Evolutionary conservation across 37 sponge, comb jelly and placozoan species (phyloP), one percentile per base, ranked within the genome.

Genomic region (Haliclona indistincta): DNA sequence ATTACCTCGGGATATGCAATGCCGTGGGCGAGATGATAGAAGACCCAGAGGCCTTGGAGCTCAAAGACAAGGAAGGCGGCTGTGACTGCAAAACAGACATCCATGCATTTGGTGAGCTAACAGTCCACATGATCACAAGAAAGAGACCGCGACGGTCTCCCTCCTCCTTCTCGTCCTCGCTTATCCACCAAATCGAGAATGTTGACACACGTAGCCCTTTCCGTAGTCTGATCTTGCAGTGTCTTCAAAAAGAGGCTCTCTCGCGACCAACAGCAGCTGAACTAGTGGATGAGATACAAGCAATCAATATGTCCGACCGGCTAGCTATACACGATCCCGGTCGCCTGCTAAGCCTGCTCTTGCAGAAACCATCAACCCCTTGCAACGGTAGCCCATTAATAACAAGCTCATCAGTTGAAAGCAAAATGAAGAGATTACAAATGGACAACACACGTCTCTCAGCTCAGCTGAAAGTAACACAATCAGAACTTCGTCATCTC

Each of bases 211-310:
- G 25, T 20, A 20, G n/a, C n/a, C 7, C 25, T 8, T 26, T 58
- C n/a, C 22, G 60, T 25, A 26, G 60, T n/a, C 60, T 58, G 6
- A 58, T 58, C 60, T 25, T 58, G 60, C 60, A 58, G 60, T 58
- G 60, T 26, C n/a, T 58, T 6, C 60, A 58, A 26, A 58, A 58
- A 58, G 60, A 58, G 6, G 26, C 60, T 6, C 26, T 58, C n/a
- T 26, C n/a, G 7, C 60, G 60, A 20, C 60, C 60, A 20, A 58
- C 60, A 20, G 60, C 60, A 6, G 13, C 26, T 6, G 60, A 58
- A 20, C 11, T 58, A 25, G 60, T 58, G 26, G 26, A 58, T 25
- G 60, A 58, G 28, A 26, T 58, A 6, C 11, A 58, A 6, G n/a
- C n/a, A 6, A n/a, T 26, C 60, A 25, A 7, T 58, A 58, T 20